These are phyloP conservation scores for Nycticebus coucang DNA, from an alignment of 2,113 vertebrate species.

Conservation along the genomic window DNA sequence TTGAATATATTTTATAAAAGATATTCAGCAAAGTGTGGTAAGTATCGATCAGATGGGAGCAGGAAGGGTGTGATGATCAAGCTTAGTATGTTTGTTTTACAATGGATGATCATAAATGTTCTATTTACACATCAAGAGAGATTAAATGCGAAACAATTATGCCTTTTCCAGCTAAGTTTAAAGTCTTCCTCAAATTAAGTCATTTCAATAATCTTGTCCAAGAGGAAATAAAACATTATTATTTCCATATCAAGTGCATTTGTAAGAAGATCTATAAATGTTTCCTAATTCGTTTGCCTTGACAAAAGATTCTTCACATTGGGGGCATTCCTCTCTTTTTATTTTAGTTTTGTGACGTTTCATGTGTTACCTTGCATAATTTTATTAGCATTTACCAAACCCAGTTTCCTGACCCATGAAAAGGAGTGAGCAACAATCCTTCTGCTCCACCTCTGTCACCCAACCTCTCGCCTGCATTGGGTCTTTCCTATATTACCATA, in stretches of 20 bases:
- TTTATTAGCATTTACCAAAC: not conserved
- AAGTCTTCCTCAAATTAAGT: conserved; percentile 24
- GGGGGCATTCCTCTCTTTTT: not conserved
- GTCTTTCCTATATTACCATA: too few relatives aligned
- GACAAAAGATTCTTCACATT: conserved; percentile 1
- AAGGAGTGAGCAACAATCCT: not conserved
- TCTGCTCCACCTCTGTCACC: rapidly evolving
- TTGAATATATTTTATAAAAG: not conserved
- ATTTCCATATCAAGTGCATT: not conserved
- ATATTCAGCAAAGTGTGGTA: not conserved
- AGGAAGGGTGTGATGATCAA: not conserved
- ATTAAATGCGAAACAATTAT: not conserved
- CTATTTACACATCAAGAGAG: not conserved
- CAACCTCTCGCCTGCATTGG: too few relatives aligned
- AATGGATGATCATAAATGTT: not conserved
- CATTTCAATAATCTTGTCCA: not conserved
- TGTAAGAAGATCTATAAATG: not conserved
- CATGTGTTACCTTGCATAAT: not conserved
- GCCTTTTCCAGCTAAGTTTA: not conserved
- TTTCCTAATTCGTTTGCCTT: not conserved
- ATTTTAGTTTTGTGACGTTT: not conserved
- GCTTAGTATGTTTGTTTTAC: not conserved
- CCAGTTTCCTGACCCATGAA: not conserved
- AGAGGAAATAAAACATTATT: conserved; percentile 19
- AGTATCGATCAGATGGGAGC: not conserved